Evolutionary conservation across 2,113 vertebrate species (phyloP).

Genomic region (Psittacus erithacus): DNA sequence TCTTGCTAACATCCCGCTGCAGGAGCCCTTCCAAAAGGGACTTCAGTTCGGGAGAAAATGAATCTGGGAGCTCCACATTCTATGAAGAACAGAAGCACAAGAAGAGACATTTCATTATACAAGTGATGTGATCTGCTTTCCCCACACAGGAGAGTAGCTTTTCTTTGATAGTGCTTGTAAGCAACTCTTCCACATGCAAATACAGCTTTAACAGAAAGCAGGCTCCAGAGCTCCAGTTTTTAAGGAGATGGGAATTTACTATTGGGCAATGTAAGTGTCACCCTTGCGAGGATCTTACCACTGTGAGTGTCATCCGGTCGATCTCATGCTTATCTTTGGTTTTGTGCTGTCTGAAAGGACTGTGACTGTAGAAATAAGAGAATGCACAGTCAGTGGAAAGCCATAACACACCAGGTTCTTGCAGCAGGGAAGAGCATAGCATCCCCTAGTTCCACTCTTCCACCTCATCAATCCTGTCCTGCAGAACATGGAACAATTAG

Average conservation of each 20-base stretch:
- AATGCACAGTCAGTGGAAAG: background rate
- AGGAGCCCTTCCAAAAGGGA: slow-evolving; percentile 91
- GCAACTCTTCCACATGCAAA: background rate
- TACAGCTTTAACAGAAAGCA: background rate
- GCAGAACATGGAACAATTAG: background rate
- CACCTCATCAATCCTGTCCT: background rate
- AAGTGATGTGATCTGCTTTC: background rate
- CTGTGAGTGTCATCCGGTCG: slow-evolving; percentile 97
- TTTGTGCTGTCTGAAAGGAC: slow-evolving; percentile 98
- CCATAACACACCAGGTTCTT: background rate
- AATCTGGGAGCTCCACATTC: slow-evolving; percentile 95
- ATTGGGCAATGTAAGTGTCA: background rate
- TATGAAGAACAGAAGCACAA: background rate
- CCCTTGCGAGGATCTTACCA: slow-evolving; percentile 81
- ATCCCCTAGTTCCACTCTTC: background rate
- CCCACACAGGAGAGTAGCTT: background rate
- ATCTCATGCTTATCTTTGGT: slow-evolving; percentile 99
- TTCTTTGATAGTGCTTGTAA: background rate
- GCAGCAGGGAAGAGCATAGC: background rate
- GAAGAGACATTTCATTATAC: background rate
- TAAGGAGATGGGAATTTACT: background rate
- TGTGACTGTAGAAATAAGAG: slow-evolving; percentile 83
- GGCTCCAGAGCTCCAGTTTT: background rate
- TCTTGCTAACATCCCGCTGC: slow-evolving; percentile 89
- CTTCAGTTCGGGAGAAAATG: slow-evolving; percentile 91